These are phyloP conservation scores for Ptycholaimellus sp. DNA, from an alignment of 2,888 invertebrate genomes.

Conservation along the genomic window DNA sequence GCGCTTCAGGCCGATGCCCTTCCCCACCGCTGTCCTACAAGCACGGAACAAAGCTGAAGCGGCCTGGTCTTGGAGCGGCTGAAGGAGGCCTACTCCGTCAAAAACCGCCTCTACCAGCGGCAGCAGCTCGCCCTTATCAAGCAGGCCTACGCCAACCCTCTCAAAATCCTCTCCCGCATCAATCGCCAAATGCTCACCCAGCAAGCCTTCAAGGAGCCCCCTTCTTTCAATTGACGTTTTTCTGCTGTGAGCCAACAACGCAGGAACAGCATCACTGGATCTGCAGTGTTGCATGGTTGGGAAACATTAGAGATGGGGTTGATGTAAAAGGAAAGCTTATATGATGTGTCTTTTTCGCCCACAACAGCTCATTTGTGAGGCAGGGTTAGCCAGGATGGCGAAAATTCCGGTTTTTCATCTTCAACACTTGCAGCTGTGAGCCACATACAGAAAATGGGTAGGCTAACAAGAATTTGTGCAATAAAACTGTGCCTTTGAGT, in stretches of 20 bases:
- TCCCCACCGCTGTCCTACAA: constrained; percentile 97
- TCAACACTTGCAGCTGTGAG: constrained; percentile 95
- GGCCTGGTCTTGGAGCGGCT: constrained; percentile 73
- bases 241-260: too few relatives aligned
- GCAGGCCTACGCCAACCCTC: constrained; percentile 98
- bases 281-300: too few relatives aligned
- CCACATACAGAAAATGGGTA: constrained; percentile 94
- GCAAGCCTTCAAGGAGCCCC: constrained; percentile 89
- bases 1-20: constrained; percentile 93
- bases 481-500: too few relatives aligned
- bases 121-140: constrained; percentile 95
- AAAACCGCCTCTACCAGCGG: constrained; percentile 64
- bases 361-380: too few relatives aligned
- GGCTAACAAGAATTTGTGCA: too few relatives aligned
- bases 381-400: constrained; percentile 55
- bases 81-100: constrained; percentile 24
- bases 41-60: constrained; percentile 88
- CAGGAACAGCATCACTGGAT: too few relatives aligned
- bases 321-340: too few relatives aligned
- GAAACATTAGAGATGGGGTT: too few relatives aligned
- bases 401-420: constrained; percentile 99
- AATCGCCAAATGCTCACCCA: constrained; percentile 96
- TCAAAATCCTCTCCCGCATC: constrained; percentile 90
- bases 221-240: too few relatives aligned
- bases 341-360: too few relatives aligned